These are phyloP conservation scores for Anomalospiza imberbis DNA, from an alignment of 2,797 vertebrate species.

Conservation along the genomic window DNA sequence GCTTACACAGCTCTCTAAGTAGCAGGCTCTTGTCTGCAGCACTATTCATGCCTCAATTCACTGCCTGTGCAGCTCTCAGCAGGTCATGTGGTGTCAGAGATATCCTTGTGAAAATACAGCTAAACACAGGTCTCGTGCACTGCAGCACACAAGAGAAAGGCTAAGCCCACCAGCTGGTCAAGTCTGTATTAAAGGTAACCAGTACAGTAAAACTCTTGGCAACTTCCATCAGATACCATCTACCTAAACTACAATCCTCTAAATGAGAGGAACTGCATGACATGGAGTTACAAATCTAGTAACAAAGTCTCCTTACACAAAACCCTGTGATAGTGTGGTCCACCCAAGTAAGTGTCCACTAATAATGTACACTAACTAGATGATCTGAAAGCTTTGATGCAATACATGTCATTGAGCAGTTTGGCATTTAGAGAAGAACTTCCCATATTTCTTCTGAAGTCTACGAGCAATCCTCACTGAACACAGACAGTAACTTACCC, in stretches of 20 bases:
- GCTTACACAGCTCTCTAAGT: not conserved
- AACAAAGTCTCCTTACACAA: not conserved
- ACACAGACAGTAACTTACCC: slow-evolving; percentile 81
- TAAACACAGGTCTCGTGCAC: not conserved
- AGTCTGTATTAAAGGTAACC: not conserved
- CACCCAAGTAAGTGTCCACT: not conserved
- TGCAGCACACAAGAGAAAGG: not conserved
- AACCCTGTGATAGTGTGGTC: not conserved
- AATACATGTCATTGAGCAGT: slow-evolving; percentile 49
- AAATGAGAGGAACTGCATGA: not conserved
- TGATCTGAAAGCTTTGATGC: slow-evolving; percentile 32
- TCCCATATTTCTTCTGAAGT: accelerated
- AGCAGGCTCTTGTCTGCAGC: not conserved
- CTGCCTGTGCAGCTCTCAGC: not conserved
- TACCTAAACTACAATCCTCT: not conserved
- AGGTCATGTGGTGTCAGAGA: not conserved
- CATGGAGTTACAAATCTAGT: not conserved
- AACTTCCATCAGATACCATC: not conserved
- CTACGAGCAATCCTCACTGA: not conserved
- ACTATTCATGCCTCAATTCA: not conserved
- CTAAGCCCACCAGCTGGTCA: not conserved
- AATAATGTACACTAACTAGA: not conserved
- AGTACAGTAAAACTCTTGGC: not conserved
- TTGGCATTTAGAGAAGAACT: not conserved
- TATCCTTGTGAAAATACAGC: not conserved